phyloP scores from a whole-genome alignment of 2,113 vertebrate species.

The Mixornis gularis region DNA sequence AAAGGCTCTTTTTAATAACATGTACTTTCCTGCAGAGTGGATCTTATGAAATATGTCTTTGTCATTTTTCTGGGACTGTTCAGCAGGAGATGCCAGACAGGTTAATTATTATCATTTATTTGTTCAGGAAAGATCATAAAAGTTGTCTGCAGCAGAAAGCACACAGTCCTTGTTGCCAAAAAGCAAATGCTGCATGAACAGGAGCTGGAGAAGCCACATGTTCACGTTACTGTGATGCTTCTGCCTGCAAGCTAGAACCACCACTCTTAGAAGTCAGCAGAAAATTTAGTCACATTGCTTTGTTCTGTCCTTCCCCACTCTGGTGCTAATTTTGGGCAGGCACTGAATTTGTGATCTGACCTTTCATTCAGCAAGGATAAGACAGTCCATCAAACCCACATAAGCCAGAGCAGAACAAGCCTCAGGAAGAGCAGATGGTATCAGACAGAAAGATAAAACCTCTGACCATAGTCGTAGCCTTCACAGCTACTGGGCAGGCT shows the following conservation, averaged over 20 bases:
- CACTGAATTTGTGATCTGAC: background rate
- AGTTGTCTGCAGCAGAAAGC: background rate
- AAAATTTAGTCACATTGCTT: background rate
- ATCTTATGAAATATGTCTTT: conserved; percentile 6
- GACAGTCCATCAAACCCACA: background rate
- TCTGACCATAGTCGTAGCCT: background rate
- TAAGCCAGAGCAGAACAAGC: background rate
- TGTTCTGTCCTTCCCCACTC: background rate
- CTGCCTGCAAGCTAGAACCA: background rate
- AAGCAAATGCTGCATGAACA: background rate
- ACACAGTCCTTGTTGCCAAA: background rate
- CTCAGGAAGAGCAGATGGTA: background rate
- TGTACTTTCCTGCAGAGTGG: background rate
- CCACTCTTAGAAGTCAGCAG: background rate
- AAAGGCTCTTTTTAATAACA: background rate
- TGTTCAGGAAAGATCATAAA: conserved; percentile 14
- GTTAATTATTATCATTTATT: conserved; percentile 59
- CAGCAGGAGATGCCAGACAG: background rate
- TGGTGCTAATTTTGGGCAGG: background rate
- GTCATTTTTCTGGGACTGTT: conserved; percentile 11
- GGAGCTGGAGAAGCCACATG: background rate
- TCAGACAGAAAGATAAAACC: background rate
- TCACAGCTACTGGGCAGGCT: background rate
- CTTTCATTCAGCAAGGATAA: background rate
- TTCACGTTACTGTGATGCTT: background rate